Evolutionary conservation across 2,113 vertebrate species (phyloP).

Genomic region (Pygoscelis antarcticus): DNA sequence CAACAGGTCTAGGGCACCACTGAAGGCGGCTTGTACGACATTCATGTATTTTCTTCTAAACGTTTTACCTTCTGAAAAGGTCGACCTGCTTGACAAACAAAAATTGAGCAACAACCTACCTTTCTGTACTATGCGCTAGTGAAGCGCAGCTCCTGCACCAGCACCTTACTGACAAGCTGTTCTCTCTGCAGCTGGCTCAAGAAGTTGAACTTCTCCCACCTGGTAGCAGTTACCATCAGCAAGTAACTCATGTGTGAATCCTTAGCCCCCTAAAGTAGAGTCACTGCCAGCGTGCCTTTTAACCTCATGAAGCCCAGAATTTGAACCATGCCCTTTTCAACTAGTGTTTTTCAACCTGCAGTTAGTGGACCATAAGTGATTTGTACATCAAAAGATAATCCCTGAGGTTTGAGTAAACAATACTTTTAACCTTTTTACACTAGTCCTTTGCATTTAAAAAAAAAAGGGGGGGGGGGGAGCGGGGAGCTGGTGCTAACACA

Average conservation of each 20-base stretch:
- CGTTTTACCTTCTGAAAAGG: background rate
- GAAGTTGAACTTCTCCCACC: background rate
- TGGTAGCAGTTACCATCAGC: background rate
- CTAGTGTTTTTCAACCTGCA: background rate
- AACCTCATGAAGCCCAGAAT: background rate
- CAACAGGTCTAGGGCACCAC: background rate
- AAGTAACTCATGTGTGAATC: background rate
- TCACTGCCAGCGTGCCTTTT: background rate
- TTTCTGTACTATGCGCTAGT: background rate
- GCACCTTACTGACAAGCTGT: background rate
- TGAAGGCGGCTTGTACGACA: background rate
- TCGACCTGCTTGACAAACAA: background rate
- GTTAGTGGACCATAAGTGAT: background rate
- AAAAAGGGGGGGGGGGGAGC: rapidly evolving
- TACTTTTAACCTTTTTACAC: background rate
- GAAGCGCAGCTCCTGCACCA: background rate
- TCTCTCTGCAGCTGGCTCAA: background rate
- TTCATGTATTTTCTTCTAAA: background rate
- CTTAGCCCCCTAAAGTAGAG: background rate
- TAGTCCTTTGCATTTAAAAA: background rate
- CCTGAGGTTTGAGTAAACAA: background rate
- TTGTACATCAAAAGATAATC: background rate
- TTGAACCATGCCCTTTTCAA: background rate
- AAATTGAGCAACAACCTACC: background rate
- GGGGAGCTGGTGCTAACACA: background rate